Conservation (phyloP, 2,113 vertebrate genomes). For the Butastur rufipennis region DNA sequence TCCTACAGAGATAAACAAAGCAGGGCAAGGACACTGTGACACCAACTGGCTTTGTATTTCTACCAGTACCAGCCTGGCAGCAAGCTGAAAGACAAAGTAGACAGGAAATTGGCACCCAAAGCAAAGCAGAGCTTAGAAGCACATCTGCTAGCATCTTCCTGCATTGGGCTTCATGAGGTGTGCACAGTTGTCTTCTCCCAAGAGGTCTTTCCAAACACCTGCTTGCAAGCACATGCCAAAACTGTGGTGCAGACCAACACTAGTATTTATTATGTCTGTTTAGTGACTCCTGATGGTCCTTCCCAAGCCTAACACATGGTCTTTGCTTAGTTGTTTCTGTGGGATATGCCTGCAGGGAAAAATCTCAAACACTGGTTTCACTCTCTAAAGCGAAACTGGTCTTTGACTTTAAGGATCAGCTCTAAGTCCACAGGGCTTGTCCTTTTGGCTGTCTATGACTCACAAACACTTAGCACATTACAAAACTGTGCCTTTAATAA, state of each 20-base stretch:
- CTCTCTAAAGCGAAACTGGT: neutral
- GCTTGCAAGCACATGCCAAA: neutral
- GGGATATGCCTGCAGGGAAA: neutral
- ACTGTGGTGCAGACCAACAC: neutral
- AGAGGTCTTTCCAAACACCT: conserved; percentile 1
- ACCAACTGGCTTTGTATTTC: neutral
- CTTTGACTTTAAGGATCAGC: neutral
- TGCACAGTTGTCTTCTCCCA: neutral
- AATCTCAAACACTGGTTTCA: neutral
- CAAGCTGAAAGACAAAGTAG: neutral
- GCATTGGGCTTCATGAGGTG: neutral
- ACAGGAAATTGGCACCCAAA: neutral
- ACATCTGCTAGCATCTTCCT: neutral
- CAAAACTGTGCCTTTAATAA: neutral
- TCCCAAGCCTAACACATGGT: neutral
- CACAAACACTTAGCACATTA: neutral
- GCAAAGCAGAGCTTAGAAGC: neutral
- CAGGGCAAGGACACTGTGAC: neutral
- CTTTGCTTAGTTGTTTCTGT: neutral
- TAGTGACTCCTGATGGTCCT: neutral
- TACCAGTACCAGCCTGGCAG: neutral
- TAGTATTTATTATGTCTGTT: neutral
- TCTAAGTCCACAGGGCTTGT: neutral
- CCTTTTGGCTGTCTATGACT: neutral
- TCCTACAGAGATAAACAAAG: neutral